A percentile compares a stretch with the other conserved stretches of the same genome.
phyloP scores from a whole-genome alignment of 2,113 vertebrate species.

The Phylloscopus trochiloides region DNA sequence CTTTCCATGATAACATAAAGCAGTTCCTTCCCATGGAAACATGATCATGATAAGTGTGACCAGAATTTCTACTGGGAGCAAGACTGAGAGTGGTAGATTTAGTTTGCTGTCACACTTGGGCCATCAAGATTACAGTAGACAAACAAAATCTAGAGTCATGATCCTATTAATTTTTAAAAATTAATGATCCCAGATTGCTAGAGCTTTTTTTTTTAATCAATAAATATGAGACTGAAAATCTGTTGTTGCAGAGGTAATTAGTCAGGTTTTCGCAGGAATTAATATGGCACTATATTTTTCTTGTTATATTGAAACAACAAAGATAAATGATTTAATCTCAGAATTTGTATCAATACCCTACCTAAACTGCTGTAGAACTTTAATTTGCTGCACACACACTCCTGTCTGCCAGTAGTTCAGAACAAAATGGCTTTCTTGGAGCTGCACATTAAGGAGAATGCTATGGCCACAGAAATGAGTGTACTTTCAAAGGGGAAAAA shows the following conservation, averaged over 20 bases:
- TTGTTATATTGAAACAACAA: not conserved
- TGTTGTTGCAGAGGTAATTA: not conserved
- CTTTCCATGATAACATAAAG: not conserved
- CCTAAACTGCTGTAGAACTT: not conserved
- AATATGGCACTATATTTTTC: not conserved
- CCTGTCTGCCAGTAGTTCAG: not conserved
- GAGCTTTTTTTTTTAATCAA: not conserved
- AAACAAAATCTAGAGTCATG: not conserved
- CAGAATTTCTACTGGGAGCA: not conserved
- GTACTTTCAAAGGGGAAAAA: not conserved
- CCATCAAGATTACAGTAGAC: not conserved
- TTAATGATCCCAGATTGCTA: fast-evolving
- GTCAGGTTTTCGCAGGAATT: not conserved
- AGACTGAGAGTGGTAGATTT: not conserved
- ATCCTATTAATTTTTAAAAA: not conserved
- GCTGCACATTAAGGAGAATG: not conserved
- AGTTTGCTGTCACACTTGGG: not conserved
- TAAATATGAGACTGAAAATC: not conserved
- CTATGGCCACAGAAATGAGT: not conserved
- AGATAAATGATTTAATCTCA: not conserved
- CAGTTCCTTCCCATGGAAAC: not conserved
- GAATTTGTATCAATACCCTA: not conserved
- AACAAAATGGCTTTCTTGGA: not conserved
- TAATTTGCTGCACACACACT: not conserved
- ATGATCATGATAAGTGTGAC: not conserved